Conservation (phyloP, 2,797 vertebrate genomes). For the Amblyraja radiata region DNA sequence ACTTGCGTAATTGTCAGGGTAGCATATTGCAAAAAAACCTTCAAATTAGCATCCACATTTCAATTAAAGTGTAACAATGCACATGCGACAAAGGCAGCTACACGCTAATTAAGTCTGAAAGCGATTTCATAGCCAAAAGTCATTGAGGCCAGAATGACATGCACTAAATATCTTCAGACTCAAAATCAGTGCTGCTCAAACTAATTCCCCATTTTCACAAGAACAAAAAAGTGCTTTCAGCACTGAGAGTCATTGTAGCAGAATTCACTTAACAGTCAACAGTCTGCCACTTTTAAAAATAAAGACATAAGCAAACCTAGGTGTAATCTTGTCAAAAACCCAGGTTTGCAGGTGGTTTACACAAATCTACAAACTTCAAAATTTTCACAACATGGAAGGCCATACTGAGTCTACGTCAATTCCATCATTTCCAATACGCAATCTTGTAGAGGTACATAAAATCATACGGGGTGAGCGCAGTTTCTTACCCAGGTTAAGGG, state of each 20-base stretch:
- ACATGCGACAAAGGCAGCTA: neutral
- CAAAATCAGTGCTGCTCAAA: neutral
- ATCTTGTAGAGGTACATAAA: too few species aligned
- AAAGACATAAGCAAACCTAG: neutral
- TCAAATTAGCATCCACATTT: neutral
- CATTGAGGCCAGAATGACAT: neutral
- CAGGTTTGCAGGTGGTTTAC: slow-evolving; percentile 23
- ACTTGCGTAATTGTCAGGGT: neutral
- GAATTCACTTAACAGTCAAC: neutral
- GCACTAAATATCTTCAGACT: neutral
- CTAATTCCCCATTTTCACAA: neutral
- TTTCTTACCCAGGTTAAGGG: too few species aligned
- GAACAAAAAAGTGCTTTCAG: neutral
- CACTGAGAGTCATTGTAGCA: neutral
- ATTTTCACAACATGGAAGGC: too few species aligned
- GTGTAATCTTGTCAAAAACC: slow-evolving; percentile 15
- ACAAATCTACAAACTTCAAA: neutral
- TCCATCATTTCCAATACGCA: too few species aligned
- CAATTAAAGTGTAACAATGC: neutral
- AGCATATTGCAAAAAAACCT: neutral
- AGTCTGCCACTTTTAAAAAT: neutral
- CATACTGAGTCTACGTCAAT: too few species aligned
- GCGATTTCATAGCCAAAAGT: neutral
- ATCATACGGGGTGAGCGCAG: too few species aligned
- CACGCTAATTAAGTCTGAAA: neutral